Conservation (phyloP, 2,797 vertebrate genomes). For the Xiphophorus birchmanni region DNA sequence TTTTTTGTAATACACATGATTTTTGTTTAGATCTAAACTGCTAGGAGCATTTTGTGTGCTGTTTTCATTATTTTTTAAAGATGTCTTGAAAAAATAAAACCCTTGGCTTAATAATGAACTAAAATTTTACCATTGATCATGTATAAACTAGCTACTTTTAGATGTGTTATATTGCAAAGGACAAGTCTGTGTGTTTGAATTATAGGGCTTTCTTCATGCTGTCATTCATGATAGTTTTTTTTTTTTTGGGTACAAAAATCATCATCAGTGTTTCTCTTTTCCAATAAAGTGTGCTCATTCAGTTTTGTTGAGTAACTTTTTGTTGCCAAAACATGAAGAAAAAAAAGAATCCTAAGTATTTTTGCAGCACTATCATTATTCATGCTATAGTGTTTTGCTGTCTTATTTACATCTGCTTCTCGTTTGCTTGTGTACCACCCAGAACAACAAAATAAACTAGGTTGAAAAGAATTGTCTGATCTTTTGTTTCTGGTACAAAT, state of each 20-base stretch:
- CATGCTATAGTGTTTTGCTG: constrained; percentile 23
- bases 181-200: constrained; percentile 20
- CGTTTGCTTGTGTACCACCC: constrained; percentile 36
- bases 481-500: not conserved
- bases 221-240: constrained; percentile 14
- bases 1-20: constrained; percentile 13
- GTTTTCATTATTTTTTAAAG: constrained; percentile 56
- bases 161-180: constrained; percentile 20
- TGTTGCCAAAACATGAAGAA: constrained; percentile 12
- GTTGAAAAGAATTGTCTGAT: constrained; percentile 26
- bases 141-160: constrained; percentile 25
- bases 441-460: constrained; percentile 51
- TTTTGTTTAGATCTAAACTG: constrained; percentile 66
- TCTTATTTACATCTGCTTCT: constrained; percentile 34
- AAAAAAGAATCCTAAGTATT: constrained; percentile 10
- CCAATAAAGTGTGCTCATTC: constrained; percentile 16
- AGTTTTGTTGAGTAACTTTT: constrained; percentile 27
- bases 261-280: not conserved
- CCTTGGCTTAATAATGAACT: constrained; percentile 47
- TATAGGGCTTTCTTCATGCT: constrained; percentile 5
- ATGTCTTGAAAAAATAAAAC: constrained; percentile 45
- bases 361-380: constrained; percentile 31
- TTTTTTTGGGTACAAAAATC: constrained; percentile 35
- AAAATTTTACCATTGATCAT: constrained; percentile 22
- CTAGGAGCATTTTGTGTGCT: constrained; percentile 64